Evolutionary conservation across 2,113 vertebrate species (phyloP).

Genomic region (Pterocles gutturalis): DNA sequence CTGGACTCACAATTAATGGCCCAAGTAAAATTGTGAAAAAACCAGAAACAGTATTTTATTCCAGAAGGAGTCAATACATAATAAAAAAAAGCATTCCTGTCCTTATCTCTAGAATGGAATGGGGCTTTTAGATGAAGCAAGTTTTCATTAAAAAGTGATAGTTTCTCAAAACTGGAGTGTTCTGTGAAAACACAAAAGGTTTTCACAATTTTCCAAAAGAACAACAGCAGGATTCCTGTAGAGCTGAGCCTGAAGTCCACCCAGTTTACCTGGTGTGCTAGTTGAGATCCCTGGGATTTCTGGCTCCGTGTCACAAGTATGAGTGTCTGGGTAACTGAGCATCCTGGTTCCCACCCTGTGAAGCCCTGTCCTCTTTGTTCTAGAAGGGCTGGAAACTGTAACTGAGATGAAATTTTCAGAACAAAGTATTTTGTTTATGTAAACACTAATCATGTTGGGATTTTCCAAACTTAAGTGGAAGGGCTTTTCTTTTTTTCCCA

Average conservation of each 20-base stretch:
- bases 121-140: rapidly evolving
- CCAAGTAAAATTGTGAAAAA: not conserved
- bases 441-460: not conserved
- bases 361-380: not conserved
- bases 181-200: not conserved
- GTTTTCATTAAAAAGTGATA: not conserved
- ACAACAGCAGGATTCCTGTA: not conserved
- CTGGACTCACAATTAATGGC: not conserved
- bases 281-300: not conserved
- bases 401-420: not conserved
- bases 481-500: not conserved
- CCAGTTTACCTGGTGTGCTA: not conserved
- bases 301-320: not conserved
- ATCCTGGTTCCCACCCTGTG: not conserved
- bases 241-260: not conserved
- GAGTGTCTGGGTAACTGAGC: not conserved
- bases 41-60: not conserved
- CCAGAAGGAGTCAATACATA: not conserved
- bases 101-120: not conserved
- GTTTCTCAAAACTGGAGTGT: not conserved
- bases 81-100: not conserved
- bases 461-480: not conserved
- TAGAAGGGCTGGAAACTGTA: not conserved
- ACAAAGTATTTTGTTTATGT: not conserved
- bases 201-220: not conserved